A percentile compares a stretch with the other conserved stretches of the same genome.
Evolutionary conservation across 2,113 vertebrate genomes (phyloP).

Genomic region (Nycticorax nycticorax): DNA sequence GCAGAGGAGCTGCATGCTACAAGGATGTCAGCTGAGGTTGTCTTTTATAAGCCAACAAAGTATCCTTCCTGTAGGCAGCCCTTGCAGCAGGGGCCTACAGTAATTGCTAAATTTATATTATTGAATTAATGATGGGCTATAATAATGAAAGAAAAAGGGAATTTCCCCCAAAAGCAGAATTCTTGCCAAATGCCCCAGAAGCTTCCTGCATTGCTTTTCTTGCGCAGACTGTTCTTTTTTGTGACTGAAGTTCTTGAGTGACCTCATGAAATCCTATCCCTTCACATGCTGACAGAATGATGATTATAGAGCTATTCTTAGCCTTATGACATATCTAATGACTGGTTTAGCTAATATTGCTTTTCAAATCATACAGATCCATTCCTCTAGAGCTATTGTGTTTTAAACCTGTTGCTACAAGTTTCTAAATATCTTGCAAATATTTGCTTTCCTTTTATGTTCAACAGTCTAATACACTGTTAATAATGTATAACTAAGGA

Average conservation of each 20-base stretch:
- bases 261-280: constrained; percentile 17
- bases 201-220: neutral
- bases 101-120: neutral
- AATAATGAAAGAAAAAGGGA: neutral
- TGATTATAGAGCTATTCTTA: constrained; percentile 13
- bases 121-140: neutral
- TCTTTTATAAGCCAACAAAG: neutral
- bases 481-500: neutral
- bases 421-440: neutral
- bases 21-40: neutral
- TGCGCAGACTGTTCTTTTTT: neutral
- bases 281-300: neutral
- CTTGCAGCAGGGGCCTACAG: neutral
- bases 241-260: neutral
- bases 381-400: neutral
- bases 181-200: neutral
- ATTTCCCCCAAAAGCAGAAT: neutral
- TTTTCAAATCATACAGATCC: neutral
- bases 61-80: neutral
- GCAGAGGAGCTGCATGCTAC: neutral
- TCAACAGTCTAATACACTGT: neutral
- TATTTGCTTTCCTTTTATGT: neutral
- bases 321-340: neutral
- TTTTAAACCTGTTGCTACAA: neutral
- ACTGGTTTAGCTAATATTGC: neutral